phyloP scores from a whole-genome alignment of 2,113 vertebrate species.

The Pluvianellus socialis region DNA sequence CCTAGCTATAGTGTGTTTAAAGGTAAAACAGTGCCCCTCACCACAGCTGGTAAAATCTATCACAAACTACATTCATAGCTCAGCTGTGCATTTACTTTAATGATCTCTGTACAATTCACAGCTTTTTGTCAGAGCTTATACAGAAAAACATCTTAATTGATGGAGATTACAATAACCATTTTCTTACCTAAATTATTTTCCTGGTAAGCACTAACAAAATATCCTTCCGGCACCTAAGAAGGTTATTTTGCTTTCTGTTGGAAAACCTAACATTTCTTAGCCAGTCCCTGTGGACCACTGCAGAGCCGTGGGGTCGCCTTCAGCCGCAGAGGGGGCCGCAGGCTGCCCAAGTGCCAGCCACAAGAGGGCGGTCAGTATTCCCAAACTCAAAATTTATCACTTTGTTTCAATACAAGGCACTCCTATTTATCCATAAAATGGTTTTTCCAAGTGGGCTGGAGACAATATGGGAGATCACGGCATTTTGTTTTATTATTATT shows the following conservation, averaged over 20 bases:
- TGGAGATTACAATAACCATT: neutral
- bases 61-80: neutral
- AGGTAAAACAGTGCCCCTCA: rapidly evolving
- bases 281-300: neutral
- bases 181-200: neutral
- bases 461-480: rapidly evolving
- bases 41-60: neutral
- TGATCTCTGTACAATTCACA: neutral
- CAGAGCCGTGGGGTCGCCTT: rapidly evolving
- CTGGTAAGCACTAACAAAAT: neutral
- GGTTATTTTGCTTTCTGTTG: neutral
- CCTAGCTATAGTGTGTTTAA: neutral
- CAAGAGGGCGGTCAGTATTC: neutral
- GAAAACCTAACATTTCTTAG: neutral
- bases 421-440: neutral
- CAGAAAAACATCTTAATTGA: neutral
- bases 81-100: neutral
- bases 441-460: neutral
- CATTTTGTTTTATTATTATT: neutral
- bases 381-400: neutral
- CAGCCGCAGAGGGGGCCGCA: too few relatives aligned
- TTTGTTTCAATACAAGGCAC: neutral
- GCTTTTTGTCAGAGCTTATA: neutral
- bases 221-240: neutral
- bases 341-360: rapidly evolving